Evolutionary conservation across 2,113 vertebrate genomes (phyloP).

Genomic region (Aspiorhynchus laticeps): DNA sequence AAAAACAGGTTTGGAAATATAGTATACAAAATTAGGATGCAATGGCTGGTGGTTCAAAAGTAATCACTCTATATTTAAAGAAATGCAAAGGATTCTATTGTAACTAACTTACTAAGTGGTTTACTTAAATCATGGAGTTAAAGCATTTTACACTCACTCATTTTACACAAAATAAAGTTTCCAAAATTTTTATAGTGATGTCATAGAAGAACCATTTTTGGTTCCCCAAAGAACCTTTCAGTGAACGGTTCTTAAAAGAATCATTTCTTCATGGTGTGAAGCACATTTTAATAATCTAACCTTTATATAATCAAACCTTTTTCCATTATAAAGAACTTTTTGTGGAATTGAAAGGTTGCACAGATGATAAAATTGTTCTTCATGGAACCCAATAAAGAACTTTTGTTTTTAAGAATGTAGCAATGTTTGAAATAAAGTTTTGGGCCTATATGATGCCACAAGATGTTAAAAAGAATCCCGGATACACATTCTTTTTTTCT

Average conservation of each 20-base stretch:
- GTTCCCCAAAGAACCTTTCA: too few relatives aligned
- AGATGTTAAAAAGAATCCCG: background rate
- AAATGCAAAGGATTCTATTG: background rate
- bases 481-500: background rate
- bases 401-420: background rate
- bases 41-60: background rate
- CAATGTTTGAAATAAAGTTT: background rate
- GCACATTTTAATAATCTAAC: too few relatives aligned
- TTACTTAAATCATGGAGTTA: background rate
- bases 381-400: background rate
- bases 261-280: too few relatives aligned
- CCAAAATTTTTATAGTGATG: background rate
- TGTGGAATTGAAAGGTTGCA: background rate
- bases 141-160: background rate
- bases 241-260: too few relatives aligned
- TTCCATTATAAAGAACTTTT: background rate
- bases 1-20: constrained; percentile 38
- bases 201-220: too few relatives aligned
- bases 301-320: too few relatives aligned
- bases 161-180: background rate
- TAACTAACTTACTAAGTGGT: background rate
- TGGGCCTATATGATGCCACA: background rate
- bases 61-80: background rate
- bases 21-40: background rate
- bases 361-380: background rate